Conservation (phyloP, 2,113 vertebrate genomes). For the Spea multiplicata region DNA sequence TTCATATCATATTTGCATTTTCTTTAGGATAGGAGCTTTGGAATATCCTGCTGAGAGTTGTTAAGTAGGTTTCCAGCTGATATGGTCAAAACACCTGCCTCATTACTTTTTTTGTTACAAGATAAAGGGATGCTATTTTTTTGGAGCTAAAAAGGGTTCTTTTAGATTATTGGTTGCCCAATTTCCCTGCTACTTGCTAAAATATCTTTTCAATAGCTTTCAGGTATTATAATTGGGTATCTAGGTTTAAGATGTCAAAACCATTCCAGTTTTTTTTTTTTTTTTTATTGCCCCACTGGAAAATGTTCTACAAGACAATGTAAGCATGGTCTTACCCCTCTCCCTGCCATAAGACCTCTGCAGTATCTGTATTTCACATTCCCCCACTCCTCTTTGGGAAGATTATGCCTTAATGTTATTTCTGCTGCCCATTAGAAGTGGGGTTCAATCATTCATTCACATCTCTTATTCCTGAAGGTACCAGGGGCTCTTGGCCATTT, state of each 20-base stretch:
- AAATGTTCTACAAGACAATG: background rate
- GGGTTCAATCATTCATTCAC: slow-evolving; percentile 13
- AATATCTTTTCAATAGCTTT: background rate
- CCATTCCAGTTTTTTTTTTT: no score
- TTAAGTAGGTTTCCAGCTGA: background rate
- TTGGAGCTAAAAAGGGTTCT: background rate
- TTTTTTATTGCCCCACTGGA: background rate
- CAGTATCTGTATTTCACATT: background rate
- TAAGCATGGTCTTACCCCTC: background rate
- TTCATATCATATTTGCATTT: background rate
- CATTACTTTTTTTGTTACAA: background rate
- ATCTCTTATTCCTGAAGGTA: slow-evolving; percentile 5
- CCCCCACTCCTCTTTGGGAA: slow-evolving; percentile 12
- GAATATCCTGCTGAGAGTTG: background rate
- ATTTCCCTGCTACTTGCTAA: background rate
- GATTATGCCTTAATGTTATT: slow-evolving; percentile 40
- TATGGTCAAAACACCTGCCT: background rate
- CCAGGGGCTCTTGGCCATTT: slow-evolving; percentile 3
- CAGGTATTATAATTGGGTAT: no score
- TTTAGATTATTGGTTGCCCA: background rate
- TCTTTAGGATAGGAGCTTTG: background rate
- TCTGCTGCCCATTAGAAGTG: slow-evolving; percentile 17
- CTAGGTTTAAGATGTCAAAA: no score
- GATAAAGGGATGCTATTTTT: background rate
- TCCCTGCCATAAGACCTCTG: no score